Base-by-base conservation (phyloP, 2,888 invertebrate species). In the Julus scandinavius region DNA sequence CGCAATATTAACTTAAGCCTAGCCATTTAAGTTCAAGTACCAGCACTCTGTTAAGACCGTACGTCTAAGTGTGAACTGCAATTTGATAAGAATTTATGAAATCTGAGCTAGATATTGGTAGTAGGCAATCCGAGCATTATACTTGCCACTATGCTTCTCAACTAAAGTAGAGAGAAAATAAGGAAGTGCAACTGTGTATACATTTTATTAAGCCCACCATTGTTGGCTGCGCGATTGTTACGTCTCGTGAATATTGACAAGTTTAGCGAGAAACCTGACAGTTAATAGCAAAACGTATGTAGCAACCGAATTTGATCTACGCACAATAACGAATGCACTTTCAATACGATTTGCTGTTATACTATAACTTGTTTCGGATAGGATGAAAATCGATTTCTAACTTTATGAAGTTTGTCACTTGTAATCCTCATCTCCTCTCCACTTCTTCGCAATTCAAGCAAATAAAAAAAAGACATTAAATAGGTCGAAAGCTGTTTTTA, bases 321-420 rank as follows among this genome's bases (percentile, higher is more conserved):
- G 6, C 20, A 72, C 72, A 72, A 72, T 72, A 72, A 72, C 72
- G 54, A 11, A 72, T 29, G 72, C 72, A 72, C 72, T 72, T 72
- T 72, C 72, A 72, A 72, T 29, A 72, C n/a, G 72, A 72, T 72
- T 20, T 5, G 20, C n/a, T 29, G 72, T 72, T 72, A 72, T 20
- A 4, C 72, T 29, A 29, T 72, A 72, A 29, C 72, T 72, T 72
- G 72, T 72, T 72, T 72, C 72, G 20, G 72, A 72, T 72, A 72
- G 20, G 72, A 72, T 72, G 72, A 11, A n/a, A 72, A 72, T 72
- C 72, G 72, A 72, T 72, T 72, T 72, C 72, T 72, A 72, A 72
- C 72, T 72, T 72, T 72, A 72, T 72, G 72, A 72, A 72, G 72
- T 54, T 54, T 72, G 72, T 72, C 72, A 72, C 29, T 20, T 20